Evolutionary conservation across 35 echinoderm and acorn worm genomes (phyloP).

Genomic region (Apostichopus parvimensis): DNA sequence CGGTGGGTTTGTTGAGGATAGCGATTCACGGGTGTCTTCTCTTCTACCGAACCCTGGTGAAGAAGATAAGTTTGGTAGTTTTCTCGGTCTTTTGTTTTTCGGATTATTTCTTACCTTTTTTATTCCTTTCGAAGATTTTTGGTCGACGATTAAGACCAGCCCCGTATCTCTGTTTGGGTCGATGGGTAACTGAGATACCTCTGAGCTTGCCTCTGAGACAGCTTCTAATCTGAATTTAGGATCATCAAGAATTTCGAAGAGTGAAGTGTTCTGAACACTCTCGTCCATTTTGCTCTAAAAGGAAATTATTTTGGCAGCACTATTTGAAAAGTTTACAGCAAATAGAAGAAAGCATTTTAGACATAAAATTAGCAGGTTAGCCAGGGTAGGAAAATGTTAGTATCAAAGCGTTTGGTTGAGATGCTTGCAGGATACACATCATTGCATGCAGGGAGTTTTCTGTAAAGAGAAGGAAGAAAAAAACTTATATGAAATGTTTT

Average conservation of each 20-base stretch:
- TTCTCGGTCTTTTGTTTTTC: not conserved
- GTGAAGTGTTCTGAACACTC: not conserved
- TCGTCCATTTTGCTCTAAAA: not conserved
- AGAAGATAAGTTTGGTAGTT: constrained; percentile 20
- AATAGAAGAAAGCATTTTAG: not conserved
- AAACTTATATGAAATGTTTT: not conserved
- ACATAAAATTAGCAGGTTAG: not conserved
- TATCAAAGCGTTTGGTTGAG: too few relatives aligned
- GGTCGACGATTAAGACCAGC: not conserved
- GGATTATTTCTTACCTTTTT: constrained; percentile 6
- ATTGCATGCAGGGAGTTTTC: not conserved
- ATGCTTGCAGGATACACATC: not conserved
- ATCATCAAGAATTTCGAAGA: not conserved
- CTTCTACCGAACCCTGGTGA: not conserved
- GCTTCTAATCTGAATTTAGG: not conserved
- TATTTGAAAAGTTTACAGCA: not conserved
- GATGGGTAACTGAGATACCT: not conserved
- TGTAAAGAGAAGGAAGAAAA: not conserved
- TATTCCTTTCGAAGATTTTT: not conserved
- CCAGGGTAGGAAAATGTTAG: not conserved
- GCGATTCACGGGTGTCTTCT: not conserved
- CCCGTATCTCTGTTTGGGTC: not conserved
- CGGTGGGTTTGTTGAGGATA: not conserved
- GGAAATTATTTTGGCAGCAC: not conserved
- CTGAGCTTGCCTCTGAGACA: not conserved